Base-by-base conservation (phyloP, 1,140 invertebrate species). In the Drosophila chauvacae region DNA sequence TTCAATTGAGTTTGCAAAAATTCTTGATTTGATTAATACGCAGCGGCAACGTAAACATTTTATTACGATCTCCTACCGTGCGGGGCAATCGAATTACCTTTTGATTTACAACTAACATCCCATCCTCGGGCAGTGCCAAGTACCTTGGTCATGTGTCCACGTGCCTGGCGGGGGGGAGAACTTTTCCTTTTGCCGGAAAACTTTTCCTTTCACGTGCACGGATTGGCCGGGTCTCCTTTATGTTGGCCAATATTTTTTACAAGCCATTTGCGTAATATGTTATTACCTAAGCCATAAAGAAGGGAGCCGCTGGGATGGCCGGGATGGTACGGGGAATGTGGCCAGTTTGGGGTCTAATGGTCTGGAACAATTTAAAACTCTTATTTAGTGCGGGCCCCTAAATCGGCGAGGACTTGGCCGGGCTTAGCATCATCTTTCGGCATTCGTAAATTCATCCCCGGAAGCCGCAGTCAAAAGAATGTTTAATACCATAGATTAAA, bases 191-290 rank as follows among this genome's bases (percentile, higher is more conserved):
- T 10, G 28, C 18, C 28, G 11, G 26, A 13, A 77, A 77, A 26
- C 53, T 76, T 76, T 76, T 55, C 37, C 53, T 76, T 76, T 76
- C 72, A 77, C 56, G 62, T 77, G 63, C 37, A 20, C 28, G 23
- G 26, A 16, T 23, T 55, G 53, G 33, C 53, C 7, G 16, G 30
- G 26, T 18, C 37, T 35, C 47, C 59, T 55, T 41, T 60, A 51
- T 44, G 64, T 28, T n/a, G 51, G 30, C 63, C 75, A 77, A 77
- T 77, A 77, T 77, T 69, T 68, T 77, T 77, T 76, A 77, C 75
- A 77, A 77, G 48, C 74, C 75, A 78, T 78, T 78, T 78, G 75
- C 75, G 75, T 78, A 78, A 78, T 78, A 78, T 70, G 75, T 78
- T 78, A 78, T 78, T 78, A 78, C 75, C 65, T 61, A 62, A 78